Base-by-base conservation (phyloP, 2,888 invertebrate genomes). In the Acronicta aceris region DNA sequence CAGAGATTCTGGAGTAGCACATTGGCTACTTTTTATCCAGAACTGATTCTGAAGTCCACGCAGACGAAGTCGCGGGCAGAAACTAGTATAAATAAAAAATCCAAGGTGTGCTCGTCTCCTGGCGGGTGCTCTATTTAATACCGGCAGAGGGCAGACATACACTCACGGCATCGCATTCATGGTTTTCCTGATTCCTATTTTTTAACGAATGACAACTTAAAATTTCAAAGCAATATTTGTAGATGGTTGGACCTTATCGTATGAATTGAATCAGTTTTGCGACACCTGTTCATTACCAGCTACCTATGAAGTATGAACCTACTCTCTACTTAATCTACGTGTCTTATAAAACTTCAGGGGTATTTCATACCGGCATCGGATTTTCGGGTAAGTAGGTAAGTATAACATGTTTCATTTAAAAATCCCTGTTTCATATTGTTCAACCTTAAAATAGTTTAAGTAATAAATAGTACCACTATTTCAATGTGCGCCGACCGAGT, bases 381-480 rank as follows among this genome's bases (percentile, higher is more conserved):
- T 71, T 65, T 76, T 74, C 71, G 67, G 74, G 78, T 73, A 65
- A 71, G 75, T 71, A 75, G 74, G 65, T 71, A 75, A 71, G 65
- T 77, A 76, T 69, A 76, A 75, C 73, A 55, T 78, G 80, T 81
- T 81, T 82, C 82, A 82, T 83, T 82, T 83, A 87, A 87, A 90
- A 89, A 91, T 91, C 92, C 92, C 91, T 91, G 92, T 91, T 89
- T 89, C 76, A 74, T 82, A 83, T 87, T 85, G 86, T 89, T 88
- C 84, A 83, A 80, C 70, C 83, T 85, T 86, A 87, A 30, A 30
- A 59, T 79, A 82, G 79, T 75, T 71, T 76, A 81, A 4, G 33
- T 27, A 21, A 21, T 21, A 21, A 21, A 21, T 21, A 21, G 65
- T 65, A 75, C 25, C 78, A 78, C 81, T 86, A 82, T 83, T 80